A percentile compares a stretch with the other conserved stretches of the same genome.
phyloP scores from a whole-genome alignment of 1,140 invertebrate genomes.

The Drosophila ironensis region DNA sequence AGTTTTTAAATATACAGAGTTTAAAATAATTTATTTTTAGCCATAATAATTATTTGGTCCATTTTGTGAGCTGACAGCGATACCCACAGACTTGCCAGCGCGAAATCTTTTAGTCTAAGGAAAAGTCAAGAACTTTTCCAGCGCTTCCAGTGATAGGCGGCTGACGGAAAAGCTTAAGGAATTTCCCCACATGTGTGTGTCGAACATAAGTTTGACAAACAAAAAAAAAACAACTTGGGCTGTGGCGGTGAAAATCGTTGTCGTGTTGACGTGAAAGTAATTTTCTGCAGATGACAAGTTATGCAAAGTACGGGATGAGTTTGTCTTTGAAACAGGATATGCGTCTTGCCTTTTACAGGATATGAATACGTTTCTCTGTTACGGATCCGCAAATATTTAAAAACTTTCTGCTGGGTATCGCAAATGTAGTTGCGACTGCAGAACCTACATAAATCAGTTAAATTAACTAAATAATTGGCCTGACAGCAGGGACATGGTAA shows the following conservation, averaged over 20 bases:
- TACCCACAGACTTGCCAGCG: neutral
- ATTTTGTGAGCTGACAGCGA: no score
- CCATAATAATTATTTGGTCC: no score
- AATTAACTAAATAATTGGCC: constrained; percentile 46
- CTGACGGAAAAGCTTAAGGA: constrained; percentile 15
- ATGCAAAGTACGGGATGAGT: constrained; percentile 45
- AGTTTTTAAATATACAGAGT: no score
- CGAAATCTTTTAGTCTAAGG: neutral
- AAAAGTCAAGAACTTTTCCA: constrained; percentile 10
- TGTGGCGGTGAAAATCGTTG: constrained; percentile 8
- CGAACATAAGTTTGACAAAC: constrained; percentile 25
- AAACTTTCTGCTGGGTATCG: neutral
- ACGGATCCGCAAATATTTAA: neutral
- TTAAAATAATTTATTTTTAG: no score
- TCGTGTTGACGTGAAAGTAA: constrained; percentile 36
- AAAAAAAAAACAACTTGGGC: constrained; percentile 23
- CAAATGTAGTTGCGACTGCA: neutral
- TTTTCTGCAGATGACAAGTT: constrained; percentile 71
- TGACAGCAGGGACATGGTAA: constrained; percentile 5
- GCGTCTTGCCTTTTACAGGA: neutral
- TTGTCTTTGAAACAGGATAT: constrained; percentile 26
- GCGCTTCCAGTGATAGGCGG: constrained; percentile 18
- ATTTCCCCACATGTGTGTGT: constrained; percentile 13
- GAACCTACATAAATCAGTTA: constrained; percentile 26
- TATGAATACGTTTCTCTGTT: neutral